Conservation (phyloP, 1,140 invertebrate species). For the Drosophila quadrilineata region DNA sequence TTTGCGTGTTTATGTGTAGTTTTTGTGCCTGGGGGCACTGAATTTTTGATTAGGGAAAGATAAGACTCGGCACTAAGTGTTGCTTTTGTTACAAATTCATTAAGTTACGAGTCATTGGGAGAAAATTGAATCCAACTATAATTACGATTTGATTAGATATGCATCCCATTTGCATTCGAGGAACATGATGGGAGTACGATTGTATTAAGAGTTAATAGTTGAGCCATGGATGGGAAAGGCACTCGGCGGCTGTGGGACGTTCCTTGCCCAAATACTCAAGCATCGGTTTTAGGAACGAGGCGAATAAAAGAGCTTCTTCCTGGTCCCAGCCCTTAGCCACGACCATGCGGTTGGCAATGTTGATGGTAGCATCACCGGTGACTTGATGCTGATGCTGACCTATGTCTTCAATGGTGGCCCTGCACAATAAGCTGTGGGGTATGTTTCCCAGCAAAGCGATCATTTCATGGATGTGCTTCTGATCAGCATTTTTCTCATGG, state of each 20-base stretch:
- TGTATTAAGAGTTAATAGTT: neutral
- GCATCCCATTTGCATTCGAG: slow-evolving; percentile 3
- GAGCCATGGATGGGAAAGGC: slow-evolving; percentile 95
- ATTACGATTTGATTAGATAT: slow-evolving; percentile 39
- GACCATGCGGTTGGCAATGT: too few species aligned
- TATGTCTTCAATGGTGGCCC: too few species aligned
- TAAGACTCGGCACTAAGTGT: slow-evolving; percentile 3
- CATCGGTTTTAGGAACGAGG: slow-evolving; percentile 96
- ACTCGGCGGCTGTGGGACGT: slow-evolving; percentile 95
- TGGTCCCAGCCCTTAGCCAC: too few species aligned
- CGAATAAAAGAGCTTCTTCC: slow-evolving; percentile 92
- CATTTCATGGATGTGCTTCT: too few species aligned
- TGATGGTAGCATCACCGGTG: too few species aligned
- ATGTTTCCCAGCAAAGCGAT: slow-evolving; percentile 97
- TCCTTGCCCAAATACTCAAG: slow-evolving; percentile 92
- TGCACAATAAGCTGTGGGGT: too few species aligned
- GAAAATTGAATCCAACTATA: slow-evolving; percentile 15
- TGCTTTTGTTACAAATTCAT: slow-evolving; percentile 19
- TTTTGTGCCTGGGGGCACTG: slow-evolving; percentile 37
- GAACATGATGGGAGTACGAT: neutral
- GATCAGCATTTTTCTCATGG: slow-evolving; percentile 87
- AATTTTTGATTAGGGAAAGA: slow-evolving; percentile 54
- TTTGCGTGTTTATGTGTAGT: slow-evolving; percentile 52
- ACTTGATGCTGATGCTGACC: too few species aligned
- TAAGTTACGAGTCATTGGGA: slow-evolving; percentile 14